These are phyloP conservation scores for Drosophila orosa DNA, from an alignment of 1,140 invertebrate genomes.

Conservation along the genomic window DNA sequence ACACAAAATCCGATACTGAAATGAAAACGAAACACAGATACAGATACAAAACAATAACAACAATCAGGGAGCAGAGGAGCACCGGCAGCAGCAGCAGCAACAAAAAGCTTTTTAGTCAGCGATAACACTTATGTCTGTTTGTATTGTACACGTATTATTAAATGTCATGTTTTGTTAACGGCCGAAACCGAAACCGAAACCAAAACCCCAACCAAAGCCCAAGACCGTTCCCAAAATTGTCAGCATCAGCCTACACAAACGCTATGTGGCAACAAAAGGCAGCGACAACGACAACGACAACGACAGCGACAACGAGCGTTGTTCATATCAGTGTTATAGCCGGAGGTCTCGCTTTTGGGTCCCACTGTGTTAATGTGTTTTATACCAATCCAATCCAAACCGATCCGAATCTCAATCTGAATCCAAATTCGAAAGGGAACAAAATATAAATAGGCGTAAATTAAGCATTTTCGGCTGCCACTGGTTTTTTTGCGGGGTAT, in stretches of 20 bases:
- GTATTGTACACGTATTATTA: conserved; percentile 80
- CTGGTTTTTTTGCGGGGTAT: conserved; percentile 44
- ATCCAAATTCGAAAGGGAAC: conserved; percentile 29
- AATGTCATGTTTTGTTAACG: conserved; percentile 82
- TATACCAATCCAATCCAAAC: conserved; percentile 47
- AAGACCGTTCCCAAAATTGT: conserved; percentile 77
- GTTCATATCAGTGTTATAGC: conserved; percentile 58
- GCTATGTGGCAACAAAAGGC: conserved; percentile 31
- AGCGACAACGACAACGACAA: conserved; percentile 33
- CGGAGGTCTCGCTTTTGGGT: conserved; percentile 65
- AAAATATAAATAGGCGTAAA: conserved; percentile 60
- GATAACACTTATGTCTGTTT: conserved; percentile 79
- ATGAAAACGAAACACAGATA: conserved; percentile 72
- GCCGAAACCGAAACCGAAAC: conserved; percentile 56
- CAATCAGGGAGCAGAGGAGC: conserved; percentile 41
- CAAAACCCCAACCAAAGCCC: conserved; percentile 28
- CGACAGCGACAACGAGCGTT: conserved; percentile 67
- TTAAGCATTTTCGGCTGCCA: conserved; percentile 59
- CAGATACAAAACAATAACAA: conserved; percentile 40
- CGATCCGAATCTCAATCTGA: conserved; percentile 28
- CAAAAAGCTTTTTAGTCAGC: conserved; percentile 81
- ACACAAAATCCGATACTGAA: conserved; percentile 62
- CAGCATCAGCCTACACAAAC: conserved; percentile 65
- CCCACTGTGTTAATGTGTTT: conserved; percentile 75
- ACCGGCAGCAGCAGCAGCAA: conserved; percentile 49